phyloP scores from a whole-genome alignment of 2,113 vertebrate species.

The Chelonoidis abingdonii region DNA sequence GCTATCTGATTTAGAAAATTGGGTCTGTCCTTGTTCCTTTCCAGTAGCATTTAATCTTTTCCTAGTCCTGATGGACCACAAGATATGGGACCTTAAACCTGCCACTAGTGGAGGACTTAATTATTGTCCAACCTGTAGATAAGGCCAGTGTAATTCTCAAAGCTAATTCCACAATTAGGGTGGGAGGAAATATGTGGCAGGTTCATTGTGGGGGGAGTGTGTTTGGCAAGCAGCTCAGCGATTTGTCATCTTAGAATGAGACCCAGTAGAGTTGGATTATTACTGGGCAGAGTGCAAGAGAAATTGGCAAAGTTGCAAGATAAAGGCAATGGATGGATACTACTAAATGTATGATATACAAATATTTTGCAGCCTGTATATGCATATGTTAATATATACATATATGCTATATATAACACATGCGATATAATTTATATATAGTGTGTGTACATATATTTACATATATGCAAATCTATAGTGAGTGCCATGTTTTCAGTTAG shows the following conservation, averaged over 20 bases:
- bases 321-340: neutral
- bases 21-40: neutral
- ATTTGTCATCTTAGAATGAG: neutral
- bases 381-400: neutral
- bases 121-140: accelerated
- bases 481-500: neutral
- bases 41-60: neutral
- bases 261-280: neutral
- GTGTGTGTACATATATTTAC: accelerated
- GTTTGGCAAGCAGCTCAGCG: neutral
- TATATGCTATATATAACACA: neutral
- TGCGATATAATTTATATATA: accelerated
- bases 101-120: accelerated
- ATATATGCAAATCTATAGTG: accelerated
- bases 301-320: neutral
- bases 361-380: neutral
- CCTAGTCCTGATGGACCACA: neutral
- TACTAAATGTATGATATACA: neutral
- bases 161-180: neutral
- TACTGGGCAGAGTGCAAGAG: neutral
- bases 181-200: neutral
- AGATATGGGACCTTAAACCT: neutral
- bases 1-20: neutral
- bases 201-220: neutral
- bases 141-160: neutral